phyloP scores from a whole-genome alignment of 2,888 invertebrate species.

The Lycaena phlaeas region DNA sequence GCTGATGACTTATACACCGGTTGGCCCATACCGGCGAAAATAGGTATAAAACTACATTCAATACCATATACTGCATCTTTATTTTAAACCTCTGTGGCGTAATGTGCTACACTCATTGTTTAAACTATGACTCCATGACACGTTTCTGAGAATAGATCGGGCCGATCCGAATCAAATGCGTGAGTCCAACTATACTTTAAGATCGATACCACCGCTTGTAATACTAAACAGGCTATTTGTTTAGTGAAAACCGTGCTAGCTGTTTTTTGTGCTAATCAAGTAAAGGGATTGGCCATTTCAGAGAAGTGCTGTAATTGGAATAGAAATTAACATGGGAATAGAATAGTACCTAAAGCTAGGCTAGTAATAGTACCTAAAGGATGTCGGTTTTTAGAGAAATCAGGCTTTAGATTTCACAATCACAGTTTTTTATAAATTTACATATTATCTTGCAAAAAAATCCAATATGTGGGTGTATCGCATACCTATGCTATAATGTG shows the following conservation, averaged over 20 bases:
- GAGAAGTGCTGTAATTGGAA: neutral
- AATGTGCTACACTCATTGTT: slow-evolving; percentile 51
- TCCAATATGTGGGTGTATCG: too few species aligned
- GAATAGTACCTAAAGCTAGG: too few species aligned
- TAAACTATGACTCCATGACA: slow-evolving; percentile 57
- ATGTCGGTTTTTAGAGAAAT: too few species aligned
- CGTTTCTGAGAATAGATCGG: slow-evolving; percentile 59
- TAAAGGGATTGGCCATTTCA: slow-evolving; percentile 3
- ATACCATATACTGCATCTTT: slow-evolving; percentile 7
- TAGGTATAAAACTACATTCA: neutral
- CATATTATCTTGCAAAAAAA: too few species aligned
- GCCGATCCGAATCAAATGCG: slow-evolving; percentile 66
- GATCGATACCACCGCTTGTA: slow-evolving; percentile 38
- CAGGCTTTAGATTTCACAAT: too few species aligned
- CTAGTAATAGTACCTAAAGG: too few species aligned
- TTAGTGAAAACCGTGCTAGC: slow-evolving; percentile 26
- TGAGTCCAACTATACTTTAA: slow-evolving; percentile 52
- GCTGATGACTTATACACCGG: too few species aligned
- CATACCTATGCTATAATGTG: too few species aligned
- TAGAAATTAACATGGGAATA: too few species aligned
- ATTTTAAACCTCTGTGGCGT: slow-evolving; percentile 15
- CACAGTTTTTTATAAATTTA: too few species aligned
- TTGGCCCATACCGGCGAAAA: too few species aligned
- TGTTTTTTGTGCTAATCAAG: slow-evolving; percentile 5
- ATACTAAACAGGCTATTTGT: slow-evolving; percentile 53